Evolutionary conservation across 2,888 invertebrate genomes (phyloP).

Genomic region (Griposia aprilina): DNA sequence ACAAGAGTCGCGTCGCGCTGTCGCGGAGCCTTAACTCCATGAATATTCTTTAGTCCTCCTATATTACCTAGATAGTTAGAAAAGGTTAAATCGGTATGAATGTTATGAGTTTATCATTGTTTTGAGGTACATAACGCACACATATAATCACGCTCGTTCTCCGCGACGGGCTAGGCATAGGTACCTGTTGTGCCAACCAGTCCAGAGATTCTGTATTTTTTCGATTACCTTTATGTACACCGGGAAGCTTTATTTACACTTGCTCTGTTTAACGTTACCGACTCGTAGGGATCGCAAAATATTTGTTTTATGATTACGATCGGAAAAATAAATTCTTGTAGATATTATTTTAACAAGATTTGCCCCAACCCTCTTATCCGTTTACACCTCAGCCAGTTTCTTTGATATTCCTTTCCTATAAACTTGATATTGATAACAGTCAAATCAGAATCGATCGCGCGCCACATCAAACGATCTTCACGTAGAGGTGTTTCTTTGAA

Average conservation of each 20-base stretch:
- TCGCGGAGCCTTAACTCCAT: too few relatives aligned
- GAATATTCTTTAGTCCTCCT: too few relatives aligned
- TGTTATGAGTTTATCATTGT: too few relatives aligned
- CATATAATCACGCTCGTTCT: neutral
- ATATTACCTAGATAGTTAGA: too few relatives aligned
- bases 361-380: constrained; percentile 25
- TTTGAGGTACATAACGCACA: neutral
- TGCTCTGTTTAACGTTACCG: neutral
- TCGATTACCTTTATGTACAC: neutral
- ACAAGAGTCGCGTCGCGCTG: too few relatives aligned
- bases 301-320: constrained; percentile 30
- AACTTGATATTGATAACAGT: constrained; percentile 56
- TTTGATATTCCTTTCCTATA: constrained; percentile 35
- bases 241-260: neutral
- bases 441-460: constrained; percentile 53
- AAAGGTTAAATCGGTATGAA: too few relatives aligned
- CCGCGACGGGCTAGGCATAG: neutral
- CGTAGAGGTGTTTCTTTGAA: constrained; percentile 56
- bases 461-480: constrained; percentile 59
- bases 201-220: neutral
- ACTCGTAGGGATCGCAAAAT: constrained; percentile 1
- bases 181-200: neutral
- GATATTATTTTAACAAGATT: constrained; percentile 49
- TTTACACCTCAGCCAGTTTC: constrained; percentile 45
- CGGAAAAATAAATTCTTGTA: constrained; percentile 24